Conservation (phyloP, 2,113 vertebrate species). For the Corythaixoides concolor region DNA sequence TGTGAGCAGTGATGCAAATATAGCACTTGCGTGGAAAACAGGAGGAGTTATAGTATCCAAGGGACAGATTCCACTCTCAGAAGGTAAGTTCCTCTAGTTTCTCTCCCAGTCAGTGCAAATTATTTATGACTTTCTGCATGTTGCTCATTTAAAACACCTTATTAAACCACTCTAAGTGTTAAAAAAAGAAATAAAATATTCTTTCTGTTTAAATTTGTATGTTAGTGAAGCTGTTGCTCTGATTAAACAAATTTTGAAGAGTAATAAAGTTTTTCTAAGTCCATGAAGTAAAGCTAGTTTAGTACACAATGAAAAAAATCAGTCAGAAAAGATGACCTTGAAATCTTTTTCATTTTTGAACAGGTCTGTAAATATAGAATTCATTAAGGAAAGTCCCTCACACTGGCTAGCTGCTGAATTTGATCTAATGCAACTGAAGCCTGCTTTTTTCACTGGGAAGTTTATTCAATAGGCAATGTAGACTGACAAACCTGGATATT, state of each 20-base stretch:
- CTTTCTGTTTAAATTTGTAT: not conserved
- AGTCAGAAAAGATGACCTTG: not conserved
- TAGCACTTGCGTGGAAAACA: not conserved
- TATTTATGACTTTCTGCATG: not conserved
- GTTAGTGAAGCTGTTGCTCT: not conserved
- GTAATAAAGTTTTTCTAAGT: not conserved
- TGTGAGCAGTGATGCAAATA: not conserved
- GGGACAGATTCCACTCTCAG: not conserved
- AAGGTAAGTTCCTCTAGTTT: not conserved
- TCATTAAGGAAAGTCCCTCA: not conserved
- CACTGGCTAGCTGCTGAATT: not conserved
- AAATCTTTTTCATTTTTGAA: not conserved
- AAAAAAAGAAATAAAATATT: not conserved
- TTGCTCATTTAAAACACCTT: not conserved
- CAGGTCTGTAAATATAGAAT: not conserved
- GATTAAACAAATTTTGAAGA: not conserved
- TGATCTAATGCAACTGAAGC: not conserved
- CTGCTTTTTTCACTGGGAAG: not conserved
- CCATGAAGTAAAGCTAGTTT: not conserved
- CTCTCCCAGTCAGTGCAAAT: not conserved
- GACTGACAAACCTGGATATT: not conserved
- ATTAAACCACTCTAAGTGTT: not conserved
- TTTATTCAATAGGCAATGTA: not conserved
- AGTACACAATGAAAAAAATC: not conserved
- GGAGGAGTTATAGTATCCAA: not conserved